phyloP scores from a whole-genome alignment of 2,888 invertebrate genomes.

The Microctonus brassicae region DNA sequence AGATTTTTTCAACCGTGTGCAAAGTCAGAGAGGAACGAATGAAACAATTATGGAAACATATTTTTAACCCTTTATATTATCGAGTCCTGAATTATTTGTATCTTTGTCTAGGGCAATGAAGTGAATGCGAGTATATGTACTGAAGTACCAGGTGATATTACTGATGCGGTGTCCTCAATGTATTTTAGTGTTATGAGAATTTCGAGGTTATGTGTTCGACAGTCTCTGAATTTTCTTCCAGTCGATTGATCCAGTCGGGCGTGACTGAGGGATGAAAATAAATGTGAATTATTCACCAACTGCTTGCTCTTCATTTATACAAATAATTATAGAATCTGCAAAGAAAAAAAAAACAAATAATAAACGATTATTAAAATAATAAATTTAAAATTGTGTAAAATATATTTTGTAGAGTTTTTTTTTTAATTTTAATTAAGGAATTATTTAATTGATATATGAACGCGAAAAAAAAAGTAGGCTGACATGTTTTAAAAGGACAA shows the following conservation, averaged over 20 bases:
- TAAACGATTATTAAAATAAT: too few relatives aligned
- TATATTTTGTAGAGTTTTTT: too few relatives aligned
- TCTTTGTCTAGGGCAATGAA: conserved; percentile 14
- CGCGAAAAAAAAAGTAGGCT: too few relatives aligned
- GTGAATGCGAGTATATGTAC: conserved; percentile 2
- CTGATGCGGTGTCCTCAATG: neutral
- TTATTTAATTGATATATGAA: too few relatives aligned
- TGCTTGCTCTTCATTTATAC: neutral
- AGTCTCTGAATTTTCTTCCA: conserved; percentile 42
- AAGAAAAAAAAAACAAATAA: neutral
- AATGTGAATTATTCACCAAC: neutral
- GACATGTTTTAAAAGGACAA: neutral
- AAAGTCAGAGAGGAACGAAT: conserved; percentile 26
- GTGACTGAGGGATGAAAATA: conserved; percentile 36
- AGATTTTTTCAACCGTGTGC: neutral
- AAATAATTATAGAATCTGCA: neutral
- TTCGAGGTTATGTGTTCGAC: neutral
- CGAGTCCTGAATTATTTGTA: neutral
- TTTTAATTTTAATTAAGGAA: too few relatives aligned
- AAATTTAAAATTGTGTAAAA: too few relatives aligned
- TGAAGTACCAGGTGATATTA: conserved; percentile 39
- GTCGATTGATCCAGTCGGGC: conserved; percentile 45
- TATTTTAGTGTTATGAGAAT: neutral
- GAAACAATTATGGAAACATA: conserved; percentile 27
- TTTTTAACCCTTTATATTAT: conserved; percentile 31